Percentiles rank a stretch among this genome's conserved stretches.
Conservation (phyloP, 2,888 invertebrate genomes). For the Thymelicus acteon region DNA sequence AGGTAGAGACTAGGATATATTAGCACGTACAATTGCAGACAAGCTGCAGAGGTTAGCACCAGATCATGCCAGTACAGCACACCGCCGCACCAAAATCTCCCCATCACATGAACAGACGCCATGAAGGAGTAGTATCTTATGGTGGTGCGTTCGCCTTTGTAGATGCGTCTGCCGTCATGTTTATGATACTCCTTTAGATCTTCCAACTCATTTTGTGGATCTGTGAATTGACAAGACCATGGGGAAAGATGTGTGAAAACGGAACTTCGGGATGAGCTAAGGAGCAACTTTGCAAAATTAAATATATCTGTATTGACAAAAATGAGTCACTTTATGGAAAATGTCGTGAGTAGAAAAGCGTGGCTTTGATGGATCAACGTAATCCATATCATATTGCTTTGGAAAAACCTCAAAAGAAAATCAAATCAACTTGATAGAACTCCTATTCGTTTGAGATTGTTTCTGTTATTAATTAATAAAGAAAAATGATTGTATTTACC, state of each 20-base stretch:
- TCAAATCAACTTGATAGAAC: too few relatives aligned
- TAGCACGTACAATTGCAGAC: conserved; percentile 69
- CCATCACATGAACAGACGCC: conserved; percentile 73
- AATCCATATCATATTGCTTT: too few relatives aligned
- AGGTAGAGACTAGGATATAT: too few relatives aligned
- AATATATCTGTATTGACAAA: too few relatives aligned
- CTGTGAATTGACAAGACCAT: conserved; percentile 45
- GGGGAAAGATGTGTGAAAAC: too few relatives aligned
- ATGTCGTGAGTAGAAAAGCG: too few relatives aligned
- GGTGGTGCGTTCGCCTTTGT: conserved; percentile 65
- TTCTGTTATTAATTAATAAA: not conserved
- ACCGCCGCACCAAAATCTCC: conserved; percentile 77
- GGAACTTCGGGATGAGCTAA: too few relatives aligned
- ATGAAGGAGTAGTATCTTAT: conserved; percentile 72
- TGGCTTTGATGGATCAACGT: too few relatives aligned
- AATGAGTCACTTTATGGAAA: too few relatives aligned
- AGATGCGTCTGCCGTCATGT: conserved; percentile 65
- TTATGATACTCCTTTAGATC: conserved; percentile 61
- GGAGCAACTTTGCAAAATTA: too few relatives aligned
- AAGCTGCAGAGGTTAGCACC: conserved; percentile 71
- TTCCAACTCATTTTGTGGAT: conserved; percentile 68
- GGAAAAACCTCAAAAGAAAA: too few relatives aligned
- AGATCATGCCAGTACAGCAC: conserved; percentile 66
- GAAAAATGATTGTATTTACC: conserved; percentile 52
- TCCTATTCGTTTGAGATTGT: not conserved